Evolutionary conservation across 2,113 vertebrate species (phyloP).

Genomic region (Fregetta grallaria): DNA sequence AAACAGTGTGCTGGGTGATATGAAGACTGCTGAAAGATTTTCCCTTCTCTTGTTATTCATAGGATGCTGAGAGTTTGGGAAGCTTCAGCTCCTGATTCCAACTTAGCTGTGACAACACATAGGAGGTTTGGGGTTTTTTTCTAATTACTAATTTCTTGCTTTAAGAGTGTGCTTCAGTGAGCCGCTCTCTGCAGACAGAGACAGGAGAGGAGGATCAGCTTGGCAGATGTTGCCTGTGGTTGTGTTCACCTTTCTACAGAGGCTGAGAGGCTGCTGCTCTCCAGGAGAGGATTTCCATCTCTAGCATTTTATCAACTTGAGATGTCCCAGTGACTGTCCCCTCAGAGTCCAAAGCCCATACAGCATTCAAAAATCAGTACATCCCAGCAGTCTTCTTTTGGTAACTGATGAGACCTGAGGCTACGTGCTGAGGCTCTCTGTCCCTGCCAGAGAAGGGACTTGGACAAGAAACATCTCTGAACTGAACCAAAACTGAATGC

Average conservation of each 20-base stretch:
- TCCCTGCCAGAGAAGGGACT: not conserved
- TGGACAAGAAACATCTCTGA: not conserved
- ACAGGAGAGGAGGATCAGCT: not conserved
- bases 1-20: not conserved
- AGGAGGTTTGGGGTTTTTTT: not conserved
- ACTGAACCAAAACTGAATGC: not conserved
- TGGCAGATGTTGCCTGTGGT: not conserved
- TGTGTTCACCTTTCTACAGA: not conserved
- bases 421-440: rapidly evolving
- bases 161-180: not conserved
- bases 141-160: not conserved
- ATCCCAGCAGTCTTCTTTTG: not conserved
- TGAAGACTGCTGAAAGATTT: not conserved
- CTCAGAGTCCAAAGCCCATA: not conserved
- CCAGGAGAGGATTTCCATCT: not conserved
- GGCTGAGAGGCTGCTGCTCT: not conserved
- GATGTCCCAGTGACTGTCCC: not conserved
- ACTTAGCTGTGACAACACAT: not conserved
- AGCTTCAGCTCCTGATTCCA: not conserved
- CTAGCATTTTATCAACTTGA: not conserved
- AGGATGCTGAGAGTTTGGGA: not conserved
- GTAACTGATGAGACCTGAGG: not conserved
- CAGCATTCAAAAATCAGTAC: not conserved
- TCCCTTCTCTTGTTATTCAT: not conserved
- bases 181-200: not conserved